Evolutionary conservation across 2,797 vertebrate genomes (phyloP), one percentile per base, ranked within the genome.

Genomic region (Macropodus opercularis): DNA sequence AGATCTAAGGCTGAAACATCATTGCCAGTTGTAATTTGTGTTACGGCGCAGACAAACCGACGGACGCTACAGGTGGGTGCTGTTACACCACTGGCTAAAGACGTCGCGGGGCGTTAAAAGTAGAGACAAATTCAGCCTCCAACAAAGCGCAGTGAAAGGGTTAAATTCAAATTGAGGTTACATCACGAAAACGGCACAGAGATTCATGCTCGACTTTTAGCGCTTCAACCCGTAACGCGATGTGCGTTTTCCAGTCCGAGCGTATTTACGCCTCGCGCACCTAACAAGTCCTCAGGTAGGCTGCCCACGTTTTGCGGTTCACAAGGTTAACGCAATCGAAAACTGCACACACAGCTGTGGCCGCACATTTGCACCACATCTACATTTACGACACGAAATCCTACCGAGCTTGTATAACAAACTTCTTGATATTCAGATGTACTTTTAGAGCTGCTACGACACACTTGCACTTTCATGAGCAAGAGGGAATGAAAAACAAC

Each of bases 261-360:
- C 24, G 17, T 21, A 56, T 35, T 13, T 26, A 12, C 44, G 75
- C 68, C 58, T 74, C 63, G 79, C 47, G 65, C 42, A 61, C 63
- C 46, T 85, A 80, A 85, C 75, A 78, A 61, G 64, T 31, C 63
- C 57, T 56, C 23, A 15, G 48, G 32, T 31, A 69, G 31, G 48
- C 43, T 62, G 8, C 31, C 44, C 78, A 83, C 11, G 63, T 34
- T 26, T 40, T 29, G 22, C 2, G 56, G 68, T 68, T 50, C 54
- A 40, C 22, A 12, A 48, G 76, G 81, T 82, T 87, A 86, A 84
- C 74, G 56, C 10, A 8, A 62, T 27, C 1, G 39, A 65, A 72
- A 74, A 73, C 44, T 73, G 44, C 24, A 56, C 79, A 85, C 56
- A 65, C 62, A 49, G 35, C 40, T 5, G 5, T 26, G 17, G 59